Base-by-base conservation (phyloP, 2,888 invertebrate genomes). In the Melipona bicolor region DNA sequence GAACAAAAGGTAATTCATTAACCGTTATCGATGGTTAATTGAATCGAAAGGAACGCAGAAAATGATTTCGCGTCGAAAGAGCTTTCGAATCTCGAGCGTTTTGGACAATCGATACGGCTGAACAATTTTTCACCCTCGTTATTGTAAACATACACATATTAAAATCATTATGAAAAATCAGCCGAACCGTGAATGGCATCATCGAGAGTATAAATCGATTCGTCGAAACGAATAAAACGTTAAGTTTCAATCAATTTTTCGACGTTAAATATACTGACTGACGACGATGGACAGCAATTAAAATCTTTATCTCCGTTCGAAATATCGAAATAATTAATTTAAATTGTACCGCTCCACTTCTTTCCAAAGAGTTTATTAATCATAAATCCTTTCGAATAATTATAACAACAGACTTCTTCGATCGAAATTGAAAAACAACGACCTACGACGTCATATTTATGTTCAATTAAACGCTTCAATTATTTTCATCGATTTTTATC, bases 11-110 rank as follows among this genome's bases (percentile, higher is more conserved):
- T 56, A 50, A 72, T 49, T 62, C 32, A 62, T 73, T 68, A 50
- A 73, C 72, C 24, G 72, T 69, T 62, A 62, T 61, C 72, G 49
- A 62, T 54, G 64, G 72, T 62, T 65, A 77, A 64, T 77, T 17
- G 71, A 64, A 77, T 64, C 50, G 49, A 69, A 77, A 27, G 27
- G 32, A 32, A 4, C 32, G 52, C 15, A 27, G 21, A 17, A 49
- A 64, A 54, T 54, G 3, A 21, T 64, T 52, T 27, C 43, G 11
- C 32, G 32, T 9, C n/a, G n/a, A 52, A 32, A 62, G 32, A 21
- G 65, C 50, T 69, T 32, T 2, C 21, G 21, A 49, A 27, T 61
- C 61, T n/a, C 27, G 13, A 15, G 4, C 15, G 15, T 5, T 24
- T 32, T 62, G 62, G 9, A 21, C 27, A 43, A 71, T 71, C 43